These are phyloP conservation scores for Conus ventricosus DNA, from an alignment of 1,140 invertebrate genomes.

Conservation along the genomic window DNA sequence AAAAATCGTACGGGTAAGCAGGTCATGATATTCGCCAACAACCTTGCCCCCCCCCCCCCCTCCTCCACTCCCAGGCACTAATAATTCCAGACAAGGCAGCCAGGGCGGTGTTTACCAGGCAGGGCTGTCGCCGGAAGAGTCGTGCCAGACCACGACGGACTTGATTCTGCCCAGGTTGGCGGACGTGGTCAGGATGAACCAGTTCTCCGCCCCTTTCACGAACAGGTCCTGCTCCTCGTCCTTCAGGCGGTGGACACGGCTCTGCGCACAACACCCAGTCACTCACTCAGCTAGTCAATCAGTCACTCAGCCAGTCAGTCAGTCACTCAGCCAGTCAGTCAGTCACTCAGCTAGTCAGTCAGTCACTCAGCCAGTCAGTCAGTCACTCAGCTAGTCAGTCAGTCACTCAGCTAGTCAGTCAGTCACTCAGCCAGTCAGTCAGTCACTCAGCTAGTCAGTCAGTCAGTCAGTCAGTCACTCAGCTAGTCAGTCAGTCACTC, in stretches of 20 bases:
- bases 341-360: too few species aligned
- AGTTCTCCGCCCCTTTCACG: conserved; percentile 55
- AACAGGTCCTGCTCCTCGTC: conserved; percentile 47
- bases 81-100: background rate
- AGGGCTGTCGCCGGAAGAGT: conserved; percentile 59
- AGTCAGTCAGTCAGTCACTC: too few species aligned
- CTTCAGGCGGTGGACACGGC: conserved; percentile 40
- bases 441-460: too few species aligned
- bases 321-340: too few species aligned
- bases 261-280: conserved; percentile 11
- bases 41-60: background rate
- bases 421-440: too few species aligned
- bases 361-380: too few species aligned
- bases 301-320: too few species aligned
- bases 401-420: too few species aligned
- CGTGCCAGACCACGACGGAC: conserved; percentile 62
- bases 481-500: too few species aligned
- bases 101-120: conserved; percentile 50
- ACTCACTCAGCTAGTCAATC: too few species aligned
- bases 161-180: conserved; percentile 51
- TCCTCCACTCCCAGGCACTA: background rate
- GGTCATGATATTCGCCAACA: background rate
- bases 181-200: conserved; percentile 58
- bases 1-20: too few species aligned
- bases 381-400: too few species aligned